Percentiles rank a stretch among this genome's conserved stretches.
Conservation (phyloP, 2,113 vertebrate species). For the Gnathonemus echidnorhynchus region DNA sequence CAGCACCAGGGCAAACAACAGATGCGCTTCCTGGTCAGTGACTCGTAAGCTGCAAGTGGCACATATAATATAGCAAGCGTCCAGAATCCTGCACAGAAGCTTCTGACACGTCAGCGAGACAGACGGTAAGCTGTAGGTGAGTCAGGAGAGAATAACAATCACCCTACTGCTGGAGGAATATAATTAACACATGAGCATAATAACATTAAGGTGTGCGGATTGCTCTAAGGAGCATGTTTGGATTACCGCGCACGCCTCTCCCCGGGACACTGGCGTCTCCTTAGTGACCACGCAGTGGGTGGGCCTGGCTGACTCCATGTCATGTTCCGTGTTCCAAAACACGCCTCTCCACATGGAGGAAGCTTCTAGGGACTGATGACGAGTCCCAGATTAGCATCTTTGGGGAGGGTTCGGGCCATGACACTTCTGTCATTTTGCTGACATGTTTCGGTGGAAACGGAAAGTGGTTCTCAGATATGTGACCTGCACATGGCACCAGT, state of each 20-base stretch:
- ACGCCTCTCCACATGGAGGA: not conserved
- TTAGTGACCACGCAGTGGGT: not conserved
- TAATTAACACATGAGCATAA: not conserved
- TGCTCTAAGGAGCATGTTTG: not conserved
- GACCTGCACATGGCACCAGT: not conserved
- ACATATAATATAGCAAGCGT: not conserved
- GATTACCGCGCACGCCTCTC: not conserved
- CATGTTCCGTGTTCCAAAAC: not conserved
- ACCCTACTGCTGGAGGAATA: not conserved
- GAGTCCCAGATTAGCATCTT: not conserved
- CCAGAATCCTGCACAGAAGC: not conserved
- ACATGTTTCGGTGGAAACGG: not conserved
- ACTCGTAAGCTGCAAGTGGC: not conserved
- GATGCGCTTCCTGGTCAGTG: not conserved
- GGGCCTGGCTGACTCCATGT: not conserved
- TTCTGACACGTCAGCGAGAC: not conserved
- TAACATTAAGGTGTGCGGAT: not conserved
- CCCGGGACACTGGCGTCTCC: not conserved
- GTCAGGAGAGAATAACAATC: not conserved
- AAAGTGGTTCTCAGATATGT: not conserved
- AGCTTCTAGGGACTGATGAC: not conserved
- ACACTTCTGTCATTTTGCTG: not conserved
- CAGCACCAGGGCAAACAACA: not conserved
- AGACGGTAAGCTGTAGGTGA: not conserved
- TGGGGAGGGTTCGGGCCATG: not conserved